phyloP scores from a whole-genome alignment of 2,888 invertebrate genomes.

The Rotaria socialis region DNA sequence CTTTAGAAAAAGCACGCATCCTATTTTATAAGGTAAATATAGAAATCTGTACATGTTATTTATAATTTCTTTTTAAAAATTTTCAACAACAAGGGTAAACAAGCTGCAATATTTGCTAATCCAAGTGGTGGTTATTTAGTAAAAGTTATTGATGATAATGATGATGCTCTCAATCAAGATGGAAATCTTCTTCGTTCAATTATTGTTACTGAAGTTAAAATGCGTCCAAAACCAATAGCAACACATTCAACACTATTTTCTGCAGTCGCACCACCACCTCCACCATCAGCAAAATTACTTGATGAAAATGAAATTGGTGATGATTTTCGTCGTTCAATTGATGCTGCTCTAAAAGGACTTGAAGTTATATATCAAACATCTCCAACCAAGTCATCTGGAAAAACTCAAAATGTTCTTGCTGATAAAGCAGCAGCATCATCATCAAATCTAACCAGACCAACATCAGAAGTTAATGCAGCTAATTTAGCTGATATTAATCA shows the following conservation, averaged over 20 bases:
- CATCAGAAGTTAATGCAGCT: neutral
- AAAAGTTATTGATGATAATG: constrained; percentile 1
- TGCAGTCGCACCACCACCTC: neutral
- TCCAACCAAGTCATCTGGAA: neutral
- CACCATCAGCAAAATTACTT: neutral
- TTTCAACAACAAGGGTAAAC: neutral
- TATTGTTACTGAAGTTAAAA: constrained; percentile 32
- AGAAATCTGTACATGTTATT: neutral
- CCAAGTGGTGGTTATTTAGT: constrained; percentile 14
- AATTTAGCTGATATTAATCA: neutral
- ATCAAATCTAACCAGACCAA: neutral
- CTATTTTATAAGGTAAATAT: constrained; percentile 9
- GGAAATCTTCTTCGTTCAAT: constrained; percentile 32
- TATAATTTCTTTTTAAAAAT: too few relatives aligned
- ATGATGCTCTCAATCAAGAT: neutral
- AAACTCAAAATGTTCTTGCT: neutral
- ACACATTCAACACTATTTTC: neutral
- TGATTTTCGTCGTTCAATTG: constrained; percentile 37
- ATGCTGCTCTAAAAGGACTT: constrained; percentile 16
- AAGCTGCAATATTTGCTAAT: constrained; percentile 34
- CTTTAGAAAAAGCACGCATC: constrained; percentile 14
- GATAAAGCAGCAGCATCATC: neutral
- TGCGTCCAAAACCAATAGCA: neutral
- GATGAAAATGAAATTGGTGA: constrained; percentile 16
- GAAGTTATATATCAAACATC: neutral